Base-by-base conservation (phyloP, 2,888 invertebrate species). In the Luperina nickerlii region DNA sequence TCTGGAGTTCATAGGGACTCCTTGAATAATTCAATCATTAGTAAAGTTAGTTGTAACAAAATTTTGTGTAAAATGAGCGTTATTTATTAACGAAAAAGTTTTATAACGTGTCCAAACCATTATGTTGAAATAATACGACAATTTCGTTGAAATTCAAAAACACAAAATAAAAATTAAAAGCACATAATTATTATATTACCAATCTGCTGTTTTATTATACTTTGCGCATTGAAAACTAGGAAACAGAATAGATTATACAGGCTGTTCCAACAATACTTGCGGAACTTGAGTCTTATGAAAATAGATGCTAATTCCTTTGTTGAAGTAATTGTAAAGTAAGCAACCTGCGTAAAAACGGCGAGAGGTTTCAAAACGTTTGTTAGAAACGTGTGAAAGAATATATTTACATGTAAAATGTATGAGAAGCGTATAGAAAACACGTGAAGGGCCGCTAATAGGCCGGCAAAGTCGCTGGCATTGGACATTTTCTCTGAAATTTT, bases 351-450 rank as follows among this genome's bases (percentile, higher is more conserved):
- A 78, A 76, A 85, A 83, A 82, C 75, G 76, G 81, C 76, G 78
- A 67, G 45, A 32, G 62, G 63, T 86, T 82, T 79, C 71, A 68
- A 86, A 84, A 83, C 79, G 57, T 77, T 65, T 54, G 78, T 74
- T 65, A 67, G 80, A 67, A 73, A 85, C 86, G 83, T 85, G 86
- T 79, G 60, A 78, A 79, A 85, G 83, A 90, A 89, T 88, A 83
- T 81, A 84, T 86, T 79, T 82, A 71, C 84, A 68, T 74, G 76
- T 70, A 67, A 81, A 80, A 42, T 79, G 18, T 60, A 32, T 67
- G 63, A 69, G 66, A 67, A 15, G 63, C 42, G 15, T 60, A 71
- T 57, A 54, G 54, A 48, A 68, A 63, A 67, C 62, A 62, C 13
- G 18, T 45, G 11, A n/a, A 66, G 8, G 38, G 38, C 51, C 60